These are phyloP conservation scores for Myiotriccus ornatus DNA, from an alignment of 2,797 vertebrate genomes.

Conservation along the genomic window DNA sequence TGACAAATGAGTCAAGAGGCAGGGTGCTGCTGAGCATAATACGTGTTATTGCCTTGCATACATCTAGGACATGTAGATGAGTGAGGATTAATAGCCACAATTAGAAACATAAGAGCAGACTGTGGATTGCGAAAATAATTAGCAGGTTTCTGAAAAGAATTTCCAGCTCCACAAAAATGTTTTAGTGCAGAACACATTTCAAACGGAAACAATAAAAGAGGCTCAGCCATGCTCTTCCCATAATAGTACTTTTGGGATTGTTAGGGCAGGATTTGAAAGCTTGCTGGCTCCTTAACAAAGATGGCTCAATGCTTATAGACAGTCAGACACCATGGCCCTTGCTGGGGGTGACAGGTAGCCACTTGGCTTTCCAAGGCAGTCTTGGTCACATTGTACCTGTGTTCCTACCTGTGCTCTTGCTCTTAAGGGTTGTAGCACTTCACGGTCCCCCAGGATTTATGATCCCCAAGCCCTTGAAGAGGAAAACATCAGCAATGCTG, in stretches of 20 bases:
- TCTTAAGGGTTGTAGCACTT: not conserved
- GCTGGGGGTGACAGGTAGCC: not conserved
- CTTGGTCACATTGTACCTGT: not conserved
- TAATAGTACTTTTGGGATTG: not conserved
- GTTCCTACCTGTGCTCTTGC: not conserved
- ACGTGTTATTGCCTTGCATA: conserved; percentile 36
- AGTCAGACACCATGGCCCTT: not conserved
- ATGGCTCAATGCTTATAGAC: not conserved
- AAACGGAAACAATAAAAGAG: conserved; percentile 33
- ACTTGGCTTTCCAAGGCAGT: not conserved
- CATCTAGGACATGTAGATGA: conserved; percentile 43
- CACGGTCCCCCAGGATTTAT: fast-evolving
- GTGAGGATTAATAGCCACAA: conserved; percentile 62
- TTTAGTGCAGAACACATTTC: conserved; percentile 23
- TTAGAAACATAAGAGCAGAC: conserved; percentile 38
- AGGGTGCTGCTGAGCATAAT: conserved; percentile 59
- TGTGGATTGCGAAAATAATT: conserved; percentile 59
- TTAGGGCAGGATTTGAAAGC: not conserved
- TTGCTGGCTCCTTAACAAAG: not conserved
- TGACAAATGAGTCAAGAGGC: conserved; percentile 57
- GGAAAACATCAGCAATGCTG: not conserved
- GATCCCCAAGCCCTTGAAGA: not conserved
- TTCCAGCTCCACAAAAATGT: conserved; percentile 51
- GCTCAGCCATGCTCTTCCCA: not conserved
- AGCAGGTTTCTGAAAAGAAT: conserved; percentile 47